Conservation (phyloP, 1,140 invertebrate species). For the Drosophila pandora region DNA sequence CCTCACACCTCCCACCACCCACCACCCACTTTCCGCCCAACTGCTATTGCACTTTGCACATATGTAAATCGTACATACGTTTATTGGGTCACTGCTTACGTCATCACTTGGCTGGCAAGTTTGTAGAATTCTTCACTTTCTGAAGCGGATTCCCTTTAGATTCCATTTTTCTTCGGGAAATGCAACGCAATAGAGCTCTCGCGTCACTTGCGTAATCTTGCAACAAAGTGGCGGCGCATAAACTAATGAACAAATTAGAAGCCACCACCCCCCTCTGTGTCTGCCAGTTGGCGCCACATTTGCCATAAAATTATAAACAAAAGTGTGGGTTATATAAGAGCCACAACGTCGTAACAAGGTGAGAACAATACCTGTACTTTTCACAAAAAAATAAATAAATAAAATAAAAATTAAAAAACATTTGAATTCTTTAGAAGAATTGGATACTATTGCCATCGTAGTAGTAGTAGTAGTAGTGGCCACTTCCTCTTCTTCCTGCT, state of each 20-base stretch:
- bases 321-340: slow-evolving; percentile 29
- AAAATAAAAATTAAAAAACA: background rate
- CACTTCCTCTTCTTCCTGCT: background rate
- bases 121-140: slow-evolving; percentile 37
- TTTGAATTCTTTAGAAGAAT: background rate
- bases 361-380: background rate
- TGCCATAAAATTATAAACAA: slow-evolving; percentile 67
- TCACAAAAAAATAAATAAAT: background rate
- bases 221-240: slow-evolving; percentile 68
- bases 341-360: background rate
- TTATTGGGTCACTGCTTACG: slow-evolving; percentile 78
- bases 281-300: slow-evolving; percentile 69
- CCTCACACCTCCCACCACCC: slow-evolving; percentile 28
- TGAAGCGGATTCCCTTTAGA: background rate
- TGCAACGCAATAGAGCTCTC: slow-evolving; percentile 72
- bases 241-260: slow-evolving; percentile 64
- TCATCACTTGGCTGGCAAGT: slow-evolving; percentile 71
- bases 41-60: slow-evolving; percentile 41
- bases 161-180: too few relatives aligned
- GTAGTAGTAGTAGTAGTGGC: slow-evolving; percentile 21
- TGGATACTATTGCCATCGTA: slow-evolving; percentile 3
- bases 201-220: slow-evolving; percentile 67
- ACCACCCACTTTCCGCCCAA: slow-evolving; percentile 9
- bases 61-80: slow-evolving; percentile 58
- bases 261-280: slow-evolving; percentile 6